A percentile compares a stretch with the other conserved stretches of the same genome.
phyloP scores from a whole-genome alignment of 2,888 invertebrate species.

The Julus scanicus region DNA sequence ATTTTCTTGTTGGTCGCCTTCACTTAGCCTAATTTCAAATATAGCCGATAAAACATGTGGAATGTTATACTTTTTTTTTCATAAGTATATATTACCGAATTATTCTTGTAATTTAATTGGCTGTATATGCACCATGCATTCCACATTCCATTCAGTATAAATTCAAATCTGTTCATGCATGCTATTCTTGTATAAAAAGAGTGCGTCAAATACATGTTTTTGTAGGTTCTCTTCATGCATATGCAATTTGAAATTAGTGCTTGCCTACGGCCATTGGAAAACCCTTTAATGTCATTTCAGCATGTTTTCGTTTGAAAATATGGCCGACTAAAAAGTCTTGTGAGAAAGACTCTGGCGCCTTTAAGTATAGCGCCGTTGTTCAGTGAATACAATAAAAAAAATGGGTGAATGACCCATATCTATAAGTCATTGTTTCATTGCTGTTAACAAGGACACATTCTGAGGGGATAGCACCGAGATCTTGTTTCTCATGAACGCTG shows the following conservation, averaged over 20 bases:
- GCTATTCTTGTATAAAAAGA: too few relatives aligned
- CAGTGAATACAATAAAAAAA: neutral
- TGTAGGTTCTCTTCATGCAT: too few relatives aligned
- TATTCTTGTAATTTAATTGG: neutral
- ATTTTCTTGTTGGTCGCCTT: too few relatives aligned
- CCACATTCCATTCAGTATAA: neutral
- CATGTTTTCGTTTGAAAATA: neutral
- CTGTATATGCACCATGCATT: neutral
- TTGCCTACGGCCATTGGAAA: neutral
- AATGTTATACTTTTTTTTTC: too few relatives aligned
- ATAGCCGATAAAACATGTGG: too few relatives aligned
- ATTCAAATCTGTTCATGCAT: too few relatives aligned
- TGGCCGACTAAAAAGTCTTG: neutral
- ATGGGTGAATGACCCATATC: slow-evolving; percentile 40
- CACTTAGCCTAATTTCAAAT: too few relatives aligned
- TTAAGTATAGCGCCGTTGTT: neutral
- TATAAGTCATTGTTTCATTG: neutral
- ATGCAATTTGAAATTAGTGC: neutral
- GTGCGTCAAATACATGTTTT: too few relatives aligned
- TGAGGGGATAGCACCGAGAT: slow-evolving; percentile 20
- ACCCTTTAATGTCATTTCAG: neutral
- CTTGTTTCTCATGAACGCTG: neutral
- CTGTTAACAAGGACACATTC: slow-evolving; percentile 21
- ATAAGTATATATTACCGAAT: too few relatives aligned
- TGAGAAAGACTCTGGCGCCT: neutral